Conservation (phyloP, 2,888 invertebrate species). For the Eupithecia insigniata region DNA sequence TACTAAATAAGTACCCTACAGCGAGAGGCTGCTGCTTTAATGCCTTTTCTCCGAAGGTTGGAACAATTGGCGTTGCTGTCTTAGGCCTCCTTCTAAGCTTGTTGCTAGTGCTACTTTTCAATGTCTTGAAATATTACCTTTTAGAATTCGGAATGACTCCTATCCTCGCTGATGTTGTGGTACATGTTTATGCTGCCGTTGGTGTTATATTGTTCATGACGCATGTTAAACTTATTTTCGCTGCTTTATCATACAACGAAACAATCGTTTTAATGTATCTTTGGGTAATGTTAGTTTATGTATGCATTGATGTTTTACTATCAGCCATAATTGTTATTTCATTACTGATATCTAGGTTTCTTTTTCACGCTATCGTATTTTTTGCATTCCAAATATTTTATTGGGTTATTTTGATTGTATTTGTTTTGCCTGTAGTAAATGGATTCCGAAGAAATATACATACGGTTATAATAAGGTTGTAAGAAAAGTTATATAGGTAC, state of each 20-base stretch:
- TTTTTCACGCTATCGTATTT: constrained; percentile 33
- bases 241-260: constrained; percentile 59
- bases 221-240: constrained; percentile 55
- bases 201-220: constrained; percentile 55
- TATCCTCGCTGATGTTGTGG: constrained; percentile 41
- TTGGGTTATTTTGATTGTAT: constrained; percentile 56
- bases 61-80: constrained; percentile 57
- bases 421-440: constrained; percentile 61
- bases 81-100: constrained; percentile 54
- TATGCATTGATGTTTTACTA: constrained; percentile 52
- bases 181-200: constrained; percentile 53
- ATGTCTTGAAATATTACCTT: constrained; percentile 45
- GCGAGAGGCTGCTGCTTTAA: constrained; percentile 55
- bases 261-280: constrained; percentile 58
- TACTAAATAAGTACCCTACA: constrained; percentile 48
- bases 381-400: constrained; percentile 47
- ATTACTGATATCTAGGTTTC: constrained; percentile 32
- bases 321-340: constrained; percentile 43
- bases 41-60: constrained; percentile 53
- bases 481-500: background rate
- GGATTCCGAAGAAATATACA: constrained; percentile 66
- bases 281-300: constrained; percentile 57
- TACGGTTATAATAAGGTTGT: constrained; percentile 57
- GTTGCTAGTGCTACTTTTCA: constrained; percentile 49
- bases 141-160: constrained; percentile 41